These are phyloP conservation scores for Diadema setosum DNA, from an alignment of 35 echinoderm and acorn worm genomes.

Conservation along the genomic window DNA sequence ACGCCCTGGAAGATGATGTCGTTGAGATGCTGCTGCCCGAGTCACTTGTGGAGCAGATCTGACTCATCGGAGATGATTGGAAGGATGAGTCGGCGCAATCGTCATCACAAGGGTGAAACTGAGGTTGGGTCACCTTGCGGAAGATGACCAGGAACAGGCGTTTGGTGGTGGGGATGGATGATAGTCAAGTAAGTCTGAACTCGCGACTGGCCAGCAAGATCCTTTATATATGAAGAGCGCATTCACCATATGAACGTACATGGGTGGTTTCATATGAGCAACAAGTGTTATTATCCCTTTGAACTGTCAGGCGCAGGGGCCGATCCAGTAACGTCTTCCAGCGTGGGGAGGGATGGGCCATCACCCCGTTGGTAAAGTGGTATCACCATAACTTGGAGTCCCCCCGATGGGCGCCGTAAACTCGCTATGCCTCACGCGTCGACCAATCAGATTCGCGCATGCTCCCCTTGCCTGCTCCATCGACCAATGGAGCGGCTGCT, in stretches of 20 bases:
- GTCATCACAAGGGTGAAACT: not conserved
- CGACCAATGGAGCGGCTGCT: not conserved
- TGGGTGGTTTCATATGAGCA: not conserved
- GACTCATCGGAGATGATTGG: not conserved
- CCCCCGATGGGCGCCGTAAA: not conserved
- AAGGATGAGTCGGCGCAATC: not conserved
- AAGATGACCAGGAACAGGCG: not conserved
- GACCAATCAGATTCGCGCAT: not conserved
- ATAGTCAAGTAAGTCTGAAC: no score
- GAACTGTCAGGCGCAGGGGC: not conserved
- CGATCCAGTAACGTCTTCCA: not conserved
- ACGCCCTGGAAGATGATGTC: not conserved
- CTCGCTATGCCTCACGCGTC: not conserved
- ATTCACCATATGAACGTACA: no score
- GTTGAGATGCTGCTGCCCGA: not conserved
- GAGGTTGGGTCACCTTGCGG: not conserved
- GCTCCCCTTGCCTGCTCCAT: not conserved
- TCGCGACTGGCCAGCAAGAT: no score
- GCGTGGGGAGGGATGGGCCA: not conserved
- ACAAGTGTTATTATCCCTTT: slow-evolving; percentile 11
- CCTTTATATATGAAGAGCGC: not conserved
- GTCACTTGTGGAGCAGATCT: not conserved
- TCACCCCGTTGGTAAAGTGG: not conserved
- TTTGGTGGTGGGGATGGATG: no score
- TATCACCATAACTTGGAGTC: not conserved